Percentiles rank a stretch among this genome's conserved stretches.
These are phyloP conservation scores for Bedellia somnulentella DNA, from an alignment of 2,888 invertebrate genomes.

Conservation along the genomic window DNA sequence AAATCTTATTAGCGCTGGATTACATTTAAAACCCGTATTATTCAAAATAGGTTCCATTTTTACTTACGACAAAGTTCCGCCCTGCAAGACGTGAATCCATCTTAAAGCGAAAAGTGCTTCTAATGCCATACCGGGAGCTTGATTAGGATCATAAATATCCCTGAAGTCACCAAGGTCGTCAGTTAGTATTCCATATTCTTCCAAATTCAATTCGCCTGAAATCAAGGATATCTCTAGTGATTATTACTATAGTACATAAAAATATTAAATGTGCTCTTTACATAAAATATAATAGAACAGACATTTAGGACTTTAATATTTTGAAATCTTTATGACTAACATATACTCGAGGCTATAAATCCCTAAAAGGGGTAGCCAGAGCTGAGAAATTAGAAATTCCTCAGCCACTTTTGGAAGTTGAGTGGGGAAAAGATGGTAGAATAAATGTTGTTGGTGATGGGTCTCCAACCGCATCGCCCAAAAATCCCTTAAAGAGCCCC, in stretches of 20 bases:
- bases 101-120: constrained; percentile 18
- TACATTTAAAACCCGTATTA: too few species aligned
- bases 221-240: too few species aligned
- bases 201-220: constrained; percentile 21
- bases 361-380: too few species aligned
- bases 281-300: background rate
- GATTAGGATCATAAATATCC: constrained; percentile 18
- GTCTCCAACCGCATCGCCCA: too few species aligned
- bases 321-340: too few species aligned
- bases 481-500: too few species aligned
- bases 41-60: background rate
- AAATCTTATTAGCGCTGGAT: too few species aligned
- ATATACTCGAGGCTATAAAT: too few species aligned
- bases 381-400: too few species aligned
- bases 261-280: background rate
- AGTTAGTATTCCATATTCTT: constrained; percentile 17
- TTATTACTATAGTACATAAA: background rate
- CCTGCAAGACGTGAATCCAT: constrained; percentile 24
- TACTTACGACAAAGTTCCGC: constrained; percentile 10
- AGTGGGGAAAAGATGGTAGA: too few species aligned
- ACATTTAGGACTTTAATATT: background rate
- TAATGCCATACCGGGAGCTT: constrained; percentile 18
- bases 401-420: too few species aligned
- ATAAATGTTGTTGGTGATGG: too few species aligned
- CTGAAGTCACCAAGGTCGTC: constrained; percentile 17